These are phyloP conservation scores for Neoniphon sammara DNA, from an alignment of 2,797 vertebrate genomes.

Conservation along the genomic window DNA sequence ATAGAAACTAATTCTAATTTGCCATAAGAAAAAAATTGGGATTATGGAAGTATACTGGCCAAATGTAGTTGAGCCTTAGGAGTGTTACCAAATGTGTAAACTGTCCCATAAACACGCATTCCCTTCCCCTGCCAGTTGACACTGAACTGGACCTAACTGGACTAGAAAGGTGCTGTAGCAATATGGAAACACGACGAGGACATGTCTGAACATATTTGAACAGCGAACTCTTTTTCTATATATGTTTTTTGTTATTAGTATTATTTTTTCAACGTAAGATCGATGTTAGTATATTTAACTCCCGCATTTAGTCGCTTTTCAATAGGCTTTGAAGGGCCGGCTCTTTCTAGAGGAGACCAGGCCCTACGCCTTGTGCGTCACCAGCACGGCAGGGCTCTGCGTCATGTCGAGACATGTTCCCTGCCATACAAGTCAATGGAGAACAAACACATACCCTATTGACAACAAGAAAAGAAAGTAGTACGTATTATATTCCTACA, in stretches of 20 bases:
- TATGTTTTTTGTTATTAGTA: background rate
- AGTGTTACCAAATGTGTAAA: conserved; percentile 38
- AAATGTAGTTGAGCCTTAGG: conserved; percentile 1
- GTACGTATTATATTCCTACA: background rate
- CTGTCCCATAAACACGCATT: conserved; percentile 38
- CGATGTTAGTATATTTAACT: background rate
- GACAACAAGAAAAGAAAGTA: conserved; percentile 11
- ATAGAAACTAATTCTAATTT: background rate
- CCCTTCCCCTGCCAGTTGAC: conserved; percentile 55
- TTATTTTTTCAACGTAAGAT: background rate
- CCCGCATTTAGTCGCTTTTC: background rate
- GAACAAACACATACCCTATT: background rate
- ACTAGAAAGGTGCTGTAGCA: background rate
- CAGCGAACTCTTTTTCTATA: too few species aligned
- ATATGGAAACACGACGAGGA: background rate
- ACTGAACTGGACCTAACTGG: conserved; percentile 58
- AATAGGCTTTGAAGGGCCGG: background rate
- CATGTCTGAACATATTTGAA: background rate
- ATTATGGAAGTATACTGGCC: background rate
- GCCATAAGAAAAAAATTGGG: background rate
- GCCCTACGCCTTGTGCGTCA: background rate
- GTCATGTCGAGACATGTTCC: conserved; percentile 80
- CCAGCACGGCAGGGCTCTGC: background rate
- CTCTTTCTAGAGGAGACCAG: background rate
- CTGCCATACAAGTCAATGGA: conserved; percentile 33